Conservation (phyloP, 2,113 vertebrate genomes). For the Tragelaphus imberbis region DNA sequence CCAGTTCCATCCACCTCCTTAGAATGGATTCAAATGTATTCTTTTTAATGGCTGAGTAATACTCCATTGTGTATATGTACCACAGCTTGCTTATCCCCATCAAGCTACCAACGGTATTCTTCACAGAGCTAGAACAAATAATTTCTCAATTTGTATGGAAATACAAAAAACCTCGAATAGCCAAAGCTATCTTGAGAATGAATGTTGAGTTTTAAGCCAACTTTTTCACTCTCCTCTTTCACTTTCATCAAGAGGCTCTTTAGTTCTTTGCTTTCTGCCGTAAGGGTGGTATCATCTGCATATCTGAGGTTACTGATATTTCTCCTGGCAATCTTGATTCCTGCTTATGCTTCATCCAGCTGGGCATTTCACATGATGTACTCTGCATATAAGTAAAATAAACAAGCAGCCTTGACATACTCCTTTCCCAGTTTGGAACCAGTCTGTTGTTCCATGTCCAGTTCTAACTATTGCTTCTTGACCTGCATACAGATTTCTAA, state of each 20-base stretch:
- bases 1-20: too few species aligned
- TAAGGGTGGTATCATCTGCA: neutral
- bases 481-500: neutral
- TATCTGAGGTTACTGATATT: neutral
- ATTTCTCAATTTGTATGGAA: too few species aligned
- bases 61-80: too few species aligned
- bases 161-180: too few species aligned
- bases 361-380: neutral
- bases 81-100: too few species aligned
- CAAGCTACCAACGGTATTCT: too few species aligned
- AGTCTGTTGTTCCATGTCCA: neutral
- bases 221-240: neutral
- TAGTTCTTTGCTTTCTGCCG: neutral
- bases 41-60: too few species aligned
- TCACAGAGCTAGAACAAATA: too few species aligned
- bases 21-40: too few species aligned
- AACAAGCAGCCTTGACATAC: neutral
- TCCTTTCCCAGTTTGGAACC: neutral
- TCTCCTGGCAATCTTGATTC: neutral
- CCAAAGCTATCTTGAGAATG: too few species aligned
- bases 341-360: neutral
- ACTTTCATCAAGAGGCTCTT: neutral
- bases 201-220: neutral
- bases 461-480: neutral
- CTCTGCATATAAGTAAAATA: neutral